Percentiles rank a stretch among this genome's conserved stretches.
Evolutionary conservation across 1,140 invertebrate genomes (phyloP).

Genomic region (Pachyrhynchus sulphureomaculatus): DNA sequence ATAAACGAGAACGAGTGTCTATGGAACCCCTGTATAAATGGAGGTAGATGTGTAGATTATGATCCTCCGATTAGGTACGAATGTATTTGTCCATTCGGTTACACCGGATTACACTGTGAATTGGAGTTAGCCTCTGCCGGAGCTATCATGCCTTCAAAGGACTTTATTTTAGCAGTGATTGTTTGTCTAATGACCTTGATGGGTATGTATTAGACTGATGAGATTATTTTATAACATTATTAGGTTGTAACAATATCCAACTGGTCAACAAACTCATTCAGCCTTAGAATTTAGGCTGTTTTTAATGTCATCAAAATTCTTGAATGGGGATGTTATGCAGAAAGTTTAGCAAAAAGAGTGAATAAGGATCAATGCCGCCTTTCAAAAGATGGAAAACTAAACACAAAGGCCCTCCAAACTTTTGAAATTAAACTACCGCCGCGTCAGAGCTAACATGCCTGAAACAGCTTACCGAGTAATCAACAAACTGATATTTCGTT

Average conservation of each 20-base stretch:
- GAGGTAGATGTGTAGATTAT: conserved; percentile 70
- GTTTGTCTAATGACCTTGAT: conserved; percentile 74
- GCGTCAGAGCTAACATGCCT: no score
- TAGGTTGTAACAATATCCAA: not conserved
- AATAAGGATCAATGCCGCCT: no score
- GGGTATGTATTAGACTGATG: conserved; percentile 60
- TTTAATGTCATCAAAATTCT: no score
- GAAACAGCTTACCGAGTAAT: no score
- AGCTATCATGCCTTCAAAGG: conserved; percentile 74
- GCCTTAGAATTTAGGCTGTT: no score
- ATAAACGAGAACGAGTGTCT: conserved; percentile 77
- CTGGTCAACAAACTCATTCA: no score
- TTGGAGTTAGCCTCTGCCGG: conserved; percentile 71
- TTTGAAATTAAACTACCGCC: no score
- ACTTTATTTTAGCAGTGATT: conserved; percentile 81
- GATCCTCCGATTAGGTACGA: conserved; percentile 70
- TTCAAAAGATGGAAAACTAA: no score
- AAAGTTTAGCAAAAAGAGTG: no score
- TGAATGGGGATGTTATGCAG: no score
- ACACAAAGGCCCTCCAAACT: no score
- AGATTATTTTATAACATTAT: not conserved
- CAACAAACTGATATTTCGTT: no score
- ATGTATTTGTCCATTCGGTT: conserved; percentile 73
- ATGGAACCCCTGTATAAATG: conserved; percentile 69
- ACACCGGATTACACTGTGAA: conserved; percentile 78